Evolutionary conservation across 2,113 vertebrate species (phyloP).

Genomic region (Delphinapterus leucas): DNA sequence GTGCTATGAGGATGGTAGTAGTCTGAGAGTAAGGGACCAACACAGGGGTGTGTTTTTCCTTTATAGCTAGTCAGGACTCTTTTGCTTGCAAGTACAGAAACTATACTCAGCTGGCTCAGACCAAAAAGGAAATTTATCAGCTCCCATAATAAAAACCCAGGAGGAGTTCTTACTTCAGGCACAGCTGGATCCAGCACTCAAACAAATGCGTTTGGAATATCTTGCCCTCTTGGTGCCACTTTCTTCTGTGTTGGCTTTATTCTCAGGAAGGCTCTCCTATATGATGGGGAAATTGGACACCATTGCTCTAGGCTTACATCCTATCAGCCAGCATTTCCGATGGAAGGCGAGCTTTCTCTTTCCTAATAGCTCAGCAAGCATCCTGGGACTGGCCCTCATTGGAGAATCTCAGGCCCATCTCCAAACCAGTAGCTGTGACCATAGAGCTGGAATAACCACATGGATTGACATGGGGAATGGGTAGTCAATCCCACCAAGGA

Average conservation of each 20-base stretch:
- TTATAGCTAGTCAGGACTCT: neutral
- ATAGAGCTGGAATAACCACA: neutral
- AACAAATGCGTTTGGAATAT: neutral
- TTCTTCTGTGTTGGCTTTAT: neutral
- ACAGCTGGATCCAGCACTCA: neutral
- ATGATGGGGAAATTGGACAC: neutral
- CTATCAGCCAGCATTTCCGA: neutral
- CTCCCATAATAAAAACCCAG: neutral
- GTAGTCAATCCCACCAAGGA: neutral
- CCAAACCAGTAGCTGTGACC: neutral
- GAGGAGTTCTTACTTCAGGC: neutral
- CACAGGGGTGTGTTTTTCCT: neutral
- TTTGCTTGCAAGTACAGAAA: conserved; percentile 1
- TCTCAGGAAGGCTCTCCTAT: neutral
- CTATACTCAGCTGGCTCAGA: neutral
- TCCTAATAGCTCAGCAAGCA: neutral
- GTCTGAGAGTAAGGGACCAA: neutral
- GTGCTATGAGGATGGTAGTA: neutral
- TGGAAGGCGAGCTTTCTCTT: neutral
- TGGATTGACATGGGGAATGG: neutral
- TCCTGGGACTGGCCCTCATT: neutral
- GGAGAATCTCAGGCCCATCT: neutral
- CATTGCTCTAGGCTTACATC: neutral
- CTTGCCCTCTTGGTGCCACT: neutral
- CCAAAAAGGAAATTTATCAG: neutral